Evolutionary conservation across 2,888 invertebrate species (phyloP), one percentile per base, ranked within the genome.

Genomic region (Eristalis arbustorum): DNA sequence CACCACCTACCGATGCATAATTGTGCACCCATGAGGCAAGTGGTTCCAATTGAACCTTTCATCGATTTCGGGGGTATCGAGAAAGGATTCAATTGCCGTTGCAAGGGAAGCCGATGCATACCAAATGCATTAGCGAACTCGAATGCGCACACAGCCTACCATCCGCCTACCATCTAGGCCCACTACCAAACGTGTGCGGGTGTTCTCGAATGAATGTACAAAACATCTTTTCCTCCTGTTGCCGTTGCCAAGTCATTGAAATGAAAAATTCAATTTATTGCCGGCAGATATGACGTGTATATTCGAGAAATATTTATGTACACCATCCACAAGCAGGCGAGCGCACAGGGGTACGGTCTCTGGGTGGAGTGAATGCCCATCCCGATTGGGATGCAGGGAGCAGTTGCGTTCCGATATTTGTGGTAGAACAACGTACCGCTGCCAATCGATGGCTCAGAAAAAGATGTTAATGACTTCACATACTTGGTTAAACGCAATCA

Each of bases 181-280:
- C 18, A 69, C 25, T 18, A 18, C 8, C n/a, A 18, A 5, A 49
- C 49, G 18, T 49, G 37, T 0, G 10, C 57, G 37, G 49, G 71
- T 28, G 66, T 22, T 34, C 37, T 28, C 28, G 37, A 23, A 69
- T 49, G 49, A 49, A n/a, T 49, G 49, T 81, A 84, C 69, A 82
- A 78, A 85, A 74, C 82, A 83, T 87, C 74, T 87, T 83, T 83
- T 79, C 83, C 83, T 78, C 78, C 83, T 87, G 73, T 83, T 78
- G 83, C 74, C 83, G 49, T 49, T 49, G 71, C 67, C 71, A 56
- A 83, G 22, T 79, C 87, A 75, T 66, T 87, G 75, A 34, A 49
- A 83, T 79, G 87, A 83, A 87, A 87, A 87, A 87, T 79, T 83
- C 83, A 87, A 87, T 87, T 83, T 85, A 85, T 85, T 87, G 78